These are phyloP conservation scores for Cyrtonyx montezumae DNA, from an alignment of 2,113 vertebrate genomes.

Conservation along the genomic window DNA sequence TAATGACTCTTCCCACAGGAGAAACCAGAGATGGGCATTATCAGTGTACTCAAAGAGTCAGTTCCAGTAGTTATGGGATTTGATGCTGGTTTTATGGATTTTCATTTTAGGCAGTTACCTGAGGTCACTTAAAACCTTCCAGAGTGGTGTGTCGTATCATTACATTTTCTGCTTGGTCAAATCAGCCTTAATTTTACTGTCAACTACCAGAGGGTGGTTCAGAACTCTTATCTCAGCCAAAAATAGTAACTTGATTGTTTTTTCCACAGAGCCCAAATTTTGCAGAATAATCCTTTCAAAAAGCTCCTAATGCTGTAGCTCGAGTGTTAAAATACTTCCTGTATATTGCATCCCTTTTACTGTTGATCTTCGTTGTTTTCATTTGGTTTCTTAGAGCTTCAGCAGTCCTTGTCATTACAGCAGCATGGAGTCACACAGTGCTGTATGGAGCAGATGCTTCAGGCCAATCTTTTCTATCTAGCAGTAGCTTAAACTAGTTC, in stretches of 20 bases:
- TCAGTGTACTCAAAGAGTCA: not conserved
- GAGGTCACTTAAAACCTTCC: not conserved
- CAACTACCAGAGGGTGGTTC: not conserved
- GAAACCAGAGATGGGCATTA: not conserved
- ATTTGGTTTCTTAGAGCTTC: not conserved
- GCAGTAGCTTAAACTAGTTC: not conserved
- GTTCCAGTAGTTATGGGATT: not conserved
- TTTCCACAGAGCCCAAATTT: not conserved
- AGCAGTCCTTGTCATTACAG: not conserved
- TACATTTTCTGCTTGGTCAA: not conserved
- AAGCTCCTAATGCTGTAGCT: not conserved
- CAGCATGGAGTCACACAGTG: not conserved
- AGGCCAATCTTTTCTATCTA: not conserved
- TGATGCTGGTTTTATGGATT: not conserved
- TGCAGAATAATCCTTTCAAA: not conserved
- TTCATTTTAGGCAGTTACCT: not conserved
- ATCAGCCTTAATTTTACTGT: not conserved
- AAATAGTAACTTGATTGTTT: not conserved
- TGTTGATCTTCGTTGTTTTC: not conserved
- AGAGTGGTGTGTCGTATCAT: not conserved
- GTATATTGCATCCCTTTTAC: not conserved
- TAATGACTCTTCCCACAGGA: constrained; percentile 47
- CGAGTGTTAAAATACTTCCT: not conserved
- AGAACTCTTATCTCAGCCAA: not conserved
- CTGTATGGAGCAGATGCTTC: not conserved